phyloP scores from a whole-genome alignment of 2,113 vertebrate genomes.

The Brachirus orientalis region DNA sequence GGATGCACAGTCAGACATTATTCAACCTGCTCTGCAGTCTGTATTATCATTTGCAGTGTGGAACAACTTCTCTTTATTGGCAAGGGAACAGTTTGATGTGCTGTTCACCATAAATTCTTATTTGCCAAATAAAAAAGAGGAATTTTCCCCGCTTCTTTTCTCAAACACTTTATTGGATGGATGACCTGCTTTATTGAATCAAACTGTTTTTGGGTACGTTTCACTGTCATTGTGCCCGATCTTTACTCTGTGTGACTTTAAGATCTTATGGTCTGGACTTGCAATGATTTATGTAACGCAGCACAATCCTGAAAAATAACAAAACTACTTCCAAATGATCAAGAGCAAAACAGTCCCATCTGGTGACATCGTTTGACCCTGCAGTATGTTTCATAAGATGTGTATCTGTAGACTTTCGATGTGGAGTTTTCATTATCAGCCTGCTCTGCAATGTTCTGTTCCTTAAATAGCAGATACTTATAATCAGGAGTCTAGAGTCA shows the following conservation, averaged over 20 bases:
- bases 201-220: slow-evolving; percentile 54
- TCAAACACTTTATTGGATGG: slow-evolving; percentile 51
- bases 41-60: slow-evolving; percentile 41
- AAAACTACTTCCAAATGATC: slow-evolving; percentile 29
- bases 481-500: no score
- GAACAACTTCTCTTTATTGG: slow-evolving; percentile 43
- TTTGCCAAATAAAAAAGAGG: slow-evolving; percentile 51
- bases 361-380: slow-evolving; percentile 40
- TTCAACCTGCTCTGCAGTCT: slow-evolving; percentile 28
- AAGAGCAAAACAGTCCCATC: slow-evolving; percentile 60
- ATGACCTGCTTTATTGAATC: slow-evolving; percentile 53
- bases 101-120: slow-evolving; percentile 40
- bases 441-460: slow-evolving; percentile 2
- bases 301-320: slow-evolving; percentile 35
- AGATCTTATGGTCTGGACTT: slow-evolving; percentile 40
- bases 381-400: not conserved
- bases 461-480: no score
- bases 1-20: slow-evolving; percentile 19
- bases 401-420: slow-evolving; percentile 9
- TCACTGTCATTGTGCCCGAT: slow-evolving; percentile 31
- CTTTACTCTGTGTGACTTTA: slow-evolving; percentile 31
- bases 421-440: slow-evolving; percentile 14
- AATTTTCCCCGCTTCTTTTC: slow-evolving; percentile 49
- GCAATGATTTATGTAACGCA: slow-evolving; percentile 56
- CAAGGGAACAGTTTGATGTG: slow-evolving; percentile 23